Base-by-base conservation (phyloP, 2,797 vertebrate species). In the Anableps anableps region DNA sequence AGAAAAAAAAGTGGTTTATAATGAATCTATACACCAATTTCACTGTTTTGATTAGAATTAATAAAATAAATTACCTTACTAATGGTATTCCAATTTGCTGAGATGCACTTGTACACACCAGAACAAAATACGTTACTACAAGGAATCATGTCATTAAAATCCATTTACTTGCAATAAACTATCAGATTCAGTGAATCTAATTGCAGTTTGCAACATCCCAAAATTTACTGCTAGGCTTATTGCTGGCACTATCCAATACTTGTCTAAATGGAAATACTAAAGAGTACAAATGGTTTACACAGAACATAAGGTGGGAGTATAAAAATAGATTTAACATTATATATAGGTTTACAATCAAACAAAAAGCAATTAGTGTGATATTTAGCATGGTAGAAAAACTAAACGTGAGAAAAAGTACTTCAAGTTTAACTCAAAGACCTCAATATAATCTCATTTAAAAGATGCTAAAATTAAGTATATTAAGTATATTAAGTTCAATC, bases 291-390 rank as follows among this genome's bases (percentile, higher is more conserved):
- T 47, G 7, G 62, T 11, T 75, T 70, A 68, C 29, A 48, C 21
- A 74, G 48, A 75, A 50, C 23, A 82, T 58, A 16, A 21, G n/a
- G 0, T 3, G 19, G 1, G 4, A 64, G 53, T 85, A 85, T 26
- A 89, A 86, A 91, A 80, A 85, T 86, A 89, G 79, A 91, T 85
- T 76, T 45, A 23, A 77, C 29, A 81, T 21, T 60, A 72, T 64
- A 41, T 72, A 48, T 66, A 79, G 13, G 4, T 45, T 58, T 50
- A 62, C 13, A 43, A 41, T 10, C 0, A 82, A 29, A 77, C 7
- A 53, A 36, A 29, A 29, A 16, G n/a, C 7, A 55, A 58, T 19
- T 29, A 43, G 36, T 70, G 26, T 3, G 41, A 72, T 2, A 43
- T 43, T 43, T 29, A 75, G 53, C 1, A 2, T 3, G 73, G 23